Evolutionary conservation across 2,888 invertebrate genomes (phyloP).

Genomic region (Drosophila crucigera): DNA sequence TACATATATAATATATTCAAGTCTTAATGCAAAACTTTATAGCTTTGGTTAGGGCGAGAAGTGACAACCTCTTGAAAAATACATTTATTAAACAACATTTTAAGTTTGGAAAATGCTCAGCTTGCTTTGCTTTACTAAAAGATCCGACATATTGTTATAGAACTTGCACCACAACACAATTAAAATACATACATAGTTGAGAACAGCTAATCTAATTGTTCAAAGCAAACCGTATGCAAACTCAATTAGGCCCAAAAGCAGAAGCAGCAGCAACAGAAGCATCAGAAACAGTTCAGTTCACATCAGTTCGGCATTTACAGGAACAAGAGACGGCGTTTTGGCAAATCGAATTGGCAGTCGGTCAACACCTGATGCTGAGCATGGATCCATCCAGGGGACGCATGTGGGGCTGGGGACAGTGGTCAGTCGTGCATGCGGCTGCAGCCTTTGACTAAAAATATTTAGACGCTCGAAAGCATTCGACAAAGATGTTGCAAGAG

Average conservation of each 20-base stretch:
- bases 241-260: slow-evolving; percentile 58
- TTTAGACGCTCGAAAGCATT: slow-evolving; percentile 59
- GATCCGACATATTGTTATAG: neutral
- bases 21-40: neutral
- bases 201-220: slow-evolving; percentile 59
- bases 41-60: neutral
- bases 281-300: slow-evolving; percentile 16
- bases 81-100: neutral
- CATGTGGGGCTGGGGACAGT: slow-evolving; percentile 1
- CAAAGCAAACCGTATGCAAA: slow-evolving; percentile 66
- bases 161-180: slow-evolving; percentile 5
- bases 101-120: neutral
- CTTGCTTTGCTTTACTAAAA: neutral
- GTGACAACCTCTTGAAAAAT: neutral
- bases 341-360: slow-evolving; percentile 46
- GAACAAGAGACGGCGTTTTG: slow-evolving; percentile 36
- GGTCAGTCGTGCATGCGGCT: slow-evolving; percentile 55
- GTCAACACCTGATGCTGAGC: slow-evolving; percentile 55
- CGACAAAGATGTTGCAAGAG: slow-evolving; percentile 49
- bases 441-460: slow-evolving; percentile 62
- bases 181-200: neutral
- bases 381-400: slow-evolving; percentile 1
- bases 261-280: slow-evolving; percentile 13
- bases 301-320: slow-evolving; percentile 34
- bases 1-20: neutral